phyloP scores from a whole-genome alignment of 2,888 invertebrate species.

The Blomia tropicalis region DNA sequence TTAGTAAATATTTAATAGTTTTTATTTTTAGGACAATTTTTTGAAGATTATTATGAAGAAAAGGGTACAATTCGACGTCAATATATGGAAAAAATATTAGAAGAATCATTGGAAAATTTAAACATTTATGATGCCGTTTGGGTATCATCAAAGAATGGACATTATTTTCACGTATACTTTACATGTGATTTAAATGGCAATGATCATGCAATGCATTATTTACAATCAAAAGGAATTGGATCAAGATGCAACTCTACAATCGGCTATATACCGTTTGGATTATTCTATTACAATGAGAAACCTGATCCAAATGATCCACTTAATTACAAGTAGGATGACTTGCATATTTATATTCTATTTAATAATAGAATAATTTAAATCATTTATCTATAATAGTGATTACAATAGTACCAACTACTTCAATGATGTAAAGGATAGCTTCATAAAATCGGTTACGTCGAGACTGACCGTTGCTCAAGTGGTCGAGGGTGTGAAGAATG shows the following conservation, averaged over 20 bases:
- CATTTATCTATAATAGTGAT: no score
- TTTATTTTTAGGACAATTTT: constrained; percentile 11
- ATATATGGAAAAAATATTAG: constrained; percentile 18
- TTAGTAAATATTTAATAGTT: not conserved
- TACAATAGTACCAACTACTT: constrained; percentile 21
- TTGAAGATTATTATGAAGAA: constrained; percentile 3
- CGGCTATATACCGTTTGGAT: constrained; percentile 27
- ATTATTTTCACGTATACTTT: constrained; percentile 45
- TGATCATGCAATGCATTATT: constrained; percentile 45
- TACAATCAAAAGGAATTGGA: constrained; percentile 48
- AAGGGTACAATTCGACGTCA: not conserved
- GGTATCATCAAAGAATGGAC: constrained; percentile 41
- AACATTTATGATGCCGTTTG: constrained; percentile 45
- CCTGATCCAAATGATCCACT: not conserved
- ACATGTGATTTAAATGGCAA: constrained; percentile 45
- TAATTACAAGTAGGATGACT: not conserved
- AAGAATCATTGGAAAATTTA: constrained; percentile 36
- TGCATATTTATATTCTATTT: not conserved
- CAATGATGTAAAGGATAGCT: constrained; percentile 34
- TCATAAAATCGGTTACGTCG: constrained; percentile 49
- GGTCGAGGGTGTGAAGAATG: constrained; percentile 48
- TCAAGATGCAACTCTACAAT: constrained; percentile 36
- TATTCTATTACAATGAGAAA: constrained; percentile 21
- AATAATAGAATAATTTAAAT: no score
- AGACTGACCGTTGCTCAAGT: constrained; percentile 54